Conservation (phyloP, 2,113 vertebrate species). For the Alexandromys fortis region DNA sequence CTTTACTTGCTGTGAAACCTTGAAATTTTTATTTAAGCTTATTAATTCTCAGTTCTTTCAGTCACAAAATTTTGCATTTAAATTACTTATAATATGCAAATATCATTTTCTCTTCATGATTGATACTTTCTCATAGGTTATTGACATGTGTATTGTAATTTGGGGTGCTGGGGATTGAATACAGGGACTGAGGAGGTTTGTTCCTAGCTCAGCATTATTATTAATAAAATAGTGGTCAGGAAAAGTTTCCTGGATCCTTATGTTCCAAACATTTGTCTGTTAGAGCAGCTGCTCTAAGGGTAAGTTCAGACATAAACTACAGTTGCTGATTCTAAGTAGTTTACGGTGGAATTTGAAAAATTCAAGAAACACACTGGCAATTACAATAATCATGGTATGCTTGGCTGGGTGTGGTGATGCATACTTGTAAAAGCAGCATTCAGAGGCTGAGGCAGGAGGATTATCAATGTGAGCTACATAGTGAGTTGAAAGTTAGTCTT, state of each 20-base stretch:
- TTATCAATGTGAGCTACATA: not conserved
- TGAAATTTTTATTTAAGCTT: not conserved
- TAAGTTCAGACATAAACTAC: slow-evolving; percentile 4
- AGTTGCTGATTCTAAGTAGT: not conserved
- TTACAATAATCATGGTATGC: not conserved
- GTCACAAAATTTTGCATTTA: slow-evolving; percentile 31
- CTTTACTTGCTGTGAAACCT: not conserved
- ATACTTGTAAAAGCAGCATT: not conserved
- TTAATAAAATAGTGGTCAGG: not conserved
- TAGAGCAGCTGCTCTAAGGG: not conserved
- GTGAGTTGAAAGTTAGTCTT: not conserved
- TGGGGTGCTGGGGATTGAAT: not conserved
- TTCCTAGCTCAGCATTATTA: not conserved
- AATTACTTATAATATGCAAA: not conserved
- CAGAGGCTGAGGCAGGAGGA: not conserved
- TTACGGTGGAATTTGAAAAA: slow-evolving; percentile 18
- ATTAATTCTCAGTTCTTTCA: not conserved
- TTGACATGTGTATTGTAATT: not conserved
- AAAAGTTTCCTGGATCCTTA: not conserved
- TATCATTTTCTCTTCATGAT: not conserved
- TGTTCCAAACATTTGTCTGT: not conserved
- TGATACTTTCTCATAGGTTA: not conserved
- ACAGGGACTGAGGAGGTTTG: not conserved
- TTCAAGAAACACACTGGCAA: not conserved
- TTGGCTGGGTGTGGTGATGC: not conserved